phyloP scores from a whole-genome alignment of 2,888 invertebrate species.

The Tetheella fluctuosa region DNA sequence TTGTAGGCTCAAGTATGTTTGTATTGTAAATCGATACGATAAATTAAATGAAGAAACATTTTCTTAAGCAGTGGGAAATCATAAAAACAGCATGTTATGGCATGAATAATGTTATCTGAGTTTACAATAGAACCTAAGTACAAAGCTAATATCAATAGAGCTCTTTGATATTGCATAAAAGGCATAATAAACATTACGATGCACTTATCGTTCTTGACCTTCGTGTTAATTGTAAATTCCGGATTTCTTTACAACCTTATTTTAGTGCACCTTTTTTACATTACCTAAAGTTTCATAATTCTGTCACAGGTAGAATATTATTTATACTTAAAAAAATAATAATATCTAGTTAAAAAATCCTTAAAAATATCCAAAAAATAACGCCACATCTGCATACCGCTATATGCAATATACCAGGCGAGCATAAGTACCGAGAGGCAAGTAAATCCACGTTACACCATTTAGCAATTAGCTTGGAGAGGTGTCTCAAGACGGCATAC shows the following conservation, averaged over 20 bases:
- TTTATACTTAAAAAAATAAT: not conserved
- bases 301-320: too few species aligned
- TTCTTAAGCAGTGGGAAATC: not conserved
- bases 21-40: too few species aligned
- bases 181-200: not conserved
- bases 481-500: constrained; percentile 35
- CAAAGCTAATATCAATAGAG: not conserved
- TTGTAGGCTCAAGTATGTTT: too few species aligned
- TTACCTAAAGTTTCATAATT: too few species aligned
- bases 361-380: too few species aligned
- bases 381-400: not conserved
- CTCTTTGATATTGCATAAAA: too few species aligned
- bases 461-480: constrained; percentile 44
- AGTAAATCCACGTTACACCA: constrained; percentile 36
- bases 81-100: not conserved
- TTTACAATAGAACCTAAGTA: not conserved
- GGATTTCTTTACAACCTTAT: too few species aligned
- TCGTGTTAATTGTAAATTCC: too few species aligned
- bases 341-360: too few species aligned
- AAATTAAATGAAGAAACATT: too few species aligned
- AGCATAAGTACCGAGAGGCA: constrained; percentile 35
- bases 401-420: constrained; percentile 29
- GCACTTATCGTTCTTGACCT: too few species aligned
- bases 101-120: not conserved
- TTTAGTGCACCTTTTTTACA: too few species aligned